Base-by-base conservation (phyloP, 2,797 vertebrate genomes). In the Sciaenops ocellatus region DNA sequence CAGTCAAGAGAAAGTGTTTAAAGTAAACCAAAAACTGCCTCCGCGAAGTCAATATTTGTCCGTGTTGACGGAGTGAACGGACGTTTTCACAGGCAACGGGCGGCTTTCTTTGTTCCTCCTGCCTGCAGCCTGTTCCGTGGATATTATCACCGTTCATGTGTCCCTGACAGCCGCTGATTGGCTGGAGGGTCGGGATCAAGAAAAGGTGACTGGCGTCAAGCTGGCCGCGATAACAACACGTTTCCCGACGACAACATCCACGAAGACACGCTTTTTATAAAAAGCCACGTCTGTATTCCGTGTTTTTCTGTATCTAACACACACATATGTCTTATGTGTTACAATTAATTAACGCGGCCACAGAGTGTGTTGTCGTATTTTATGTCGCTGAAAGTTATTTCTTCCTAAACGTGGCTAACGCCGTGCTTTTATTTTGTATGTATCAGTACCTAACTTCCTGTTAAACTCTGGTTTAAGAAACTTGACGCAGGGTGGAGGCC, bases 91-190 rank as follows among this genome's bases (percentile, higher is more conserved):
- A 8, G 4, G 51, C 56, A 22, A 1, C 82, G 28, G 22, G 65
- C 83, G 68, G 82, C 87, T 86, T 70, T 82, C 90, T 94, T 95
- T 94, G 93, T 95, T 93, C 90, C 83, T 79, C 10, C 78, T 73
- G 85, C 68, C 80, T 12, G 72, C 79, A 42, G 89, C 82, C 83
- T 85, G 82, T 24, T 87, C 83, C 68, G 57, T 78, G 82, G 82
- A 87, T 73, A 77, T 85, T 76, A 84, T 81, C 87, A 64, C 86
- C 77, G 83, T 78, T 91, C 90, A n/a, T 87, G 93, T 76, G 90
- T 91, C 78, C 82, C 86, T 24, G 89, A 73, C 85, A 71, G 84
- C 73, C 85, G 83, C 94, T 93, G 93, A 95, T 95, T 95, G 94
- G 94, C 90, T 92, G 88, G 3, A 69, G 71, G 44, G 11, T 80